phyloP scores from a whole-genome alignment of 1,140 invertebrate species.

The Drosophila funebris region DNA sequence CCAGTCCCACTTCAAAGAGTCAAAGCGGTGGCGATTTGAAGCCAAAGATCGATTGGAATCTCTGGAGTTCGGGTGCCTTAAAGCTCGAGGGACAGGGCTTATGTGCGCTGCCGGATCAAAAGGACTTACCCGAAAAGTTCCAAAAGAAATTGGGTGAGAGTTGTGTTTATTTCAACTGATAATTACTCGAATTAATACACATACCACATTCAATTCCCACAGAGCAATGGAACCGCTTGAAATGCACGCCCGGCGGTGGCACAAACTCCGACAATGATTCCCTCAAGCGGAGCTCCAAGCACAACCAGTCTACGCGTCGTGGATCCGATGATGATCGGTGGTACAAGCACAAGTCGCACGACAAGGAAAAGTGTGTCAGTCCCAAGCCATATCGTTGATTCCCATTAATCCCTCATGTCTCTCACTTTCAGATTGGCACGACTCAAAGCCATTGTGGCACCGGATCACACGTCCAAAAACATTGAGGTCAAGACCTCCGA shows the following conservation, averaged over 20 bases:
- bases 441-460: constrained; percentile 85
- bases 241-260: constrained; percentile 60
- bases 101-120: constrained; percentile 85
- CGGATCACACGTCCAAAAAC: constrained; percentile 86
- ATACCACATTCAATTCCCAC: not conserved
- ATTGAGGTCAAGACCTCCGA: constrained; percentile 91
- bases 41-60: constrained; percentile 89
- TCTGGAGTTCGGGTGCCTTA: constrained; percentile 86
- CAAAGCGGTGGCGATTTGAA: constrained; percentile 69
- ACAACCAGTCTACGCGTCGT: constrained; percentile 54
- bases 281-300: constrained; percentile 63
- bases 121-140: constrained; percentile 88
- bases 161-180: not conserved
- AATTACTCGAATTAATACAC: not conserved
- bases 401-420: not conserved
- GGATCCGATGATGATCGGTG: constrained; percentile 76
- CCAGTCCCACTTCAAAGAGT: constrained; percentile 83
- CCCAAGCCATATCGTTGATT: not conserved
- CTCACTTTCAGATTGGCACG: constrained; percentile 85
- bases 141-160: constrained; percentile 86
- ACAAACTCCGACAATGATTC: constrained; percentile 72
- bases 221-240: constrained; percentile 89
- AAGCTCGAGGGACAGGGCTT: constrained; percentile 83
- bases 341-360: constrained; percentile 73
- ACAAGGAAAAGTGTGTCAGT: constrained; percentile 73